These are phyloP conservation scores for Megalops cyprinoides DNA, from an alignment of 2,797 vertebrate species.

Conservation along the genomic window DNA sequence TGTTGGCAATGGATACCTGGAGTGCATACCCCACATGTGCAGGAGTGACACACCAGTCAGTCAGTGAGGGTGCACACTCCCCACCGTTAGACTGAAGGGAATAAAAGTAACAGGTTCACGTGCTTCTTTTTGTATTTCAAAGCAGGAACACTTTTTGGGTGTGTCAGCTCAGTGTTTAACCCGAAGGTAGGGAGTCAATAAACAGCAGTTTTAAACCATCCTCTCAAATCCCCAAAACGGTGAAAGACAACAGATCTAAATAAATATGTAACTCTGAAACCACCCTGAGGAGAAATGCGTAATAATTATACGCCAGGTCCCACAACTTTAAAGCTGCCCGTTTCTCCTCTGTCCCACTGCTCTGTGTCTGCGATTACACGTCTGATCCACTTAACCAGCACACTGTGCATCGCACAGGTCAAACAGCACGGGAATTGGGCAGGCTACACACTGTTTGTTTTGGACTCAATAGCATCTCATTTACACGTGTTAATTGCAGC, in stretches of 20 bases:
- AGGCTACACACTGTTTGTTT: conserved; percentile 95
- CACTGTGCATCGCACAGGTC: conserved; percentile 63
- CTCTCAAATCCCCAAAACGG: neutral
- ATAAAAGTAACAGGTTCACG: neutral
- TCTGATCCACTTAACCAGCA: conserved; percentile 42
- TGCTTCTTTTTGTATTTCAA: no score
- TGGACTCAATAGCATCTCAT: conserved; percentile 99
- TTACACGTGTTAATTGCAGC: conserved; percentile 99
- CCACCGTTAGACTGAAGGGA: neutral
- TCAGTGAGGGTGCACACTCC: neutral
- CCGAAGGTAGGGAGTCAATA: neutral
- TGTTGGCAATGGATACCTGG: no score
- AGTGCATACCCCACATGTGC: neutral
- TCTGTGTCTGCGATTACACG: conserved; percentile 40
- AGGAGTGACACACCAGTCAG: neutral
- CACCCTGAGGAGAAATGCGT: neutral
- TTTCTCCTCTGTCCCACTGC: conserved; percentile 44
- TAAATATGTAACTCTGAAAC: conserved; percentile 31
- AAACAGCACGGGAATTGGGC: conserved; percentile 70
- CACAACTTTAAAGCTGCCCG: conserved; percentile 41
- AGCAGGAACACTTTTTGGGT: neutral
- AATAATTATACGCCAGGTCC: neutral
- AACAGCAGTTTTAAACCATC: conserved; percentile 6
- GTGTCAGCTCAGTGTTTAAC: neutral
- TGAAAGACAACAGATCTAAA: neutral